Evolutionary conservation across 2,888 invertebrate species (phyloP).

Genomic region (Calliphora vomitoria): DNA sequence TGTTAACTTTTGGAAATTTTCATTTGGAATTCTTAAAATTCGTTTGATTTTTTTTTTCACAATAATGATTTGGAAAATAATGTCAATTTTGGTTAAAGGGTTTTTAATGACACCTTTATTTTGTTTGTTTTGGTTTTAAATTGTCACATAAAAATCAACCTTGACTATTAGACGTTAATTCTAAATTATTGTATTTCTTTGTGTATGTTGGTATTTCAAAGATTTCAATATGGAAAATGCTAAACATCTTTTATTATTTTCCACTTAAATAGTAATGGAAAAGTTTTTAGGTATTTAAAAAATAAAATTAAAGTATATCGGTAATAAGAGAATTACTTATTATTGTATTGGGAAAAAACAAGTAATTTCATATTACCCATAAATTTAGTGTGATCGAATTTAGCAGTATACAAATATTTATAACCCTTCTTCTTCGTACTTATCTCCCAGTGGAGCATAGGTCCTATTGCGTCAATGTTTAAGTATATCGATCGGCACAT

Average conservation of each 20-base stretch:
- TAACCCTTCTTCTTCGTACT: too few species aligned
- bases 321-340: too few species aligned
- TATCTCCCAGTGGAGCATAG: too few species aligned
- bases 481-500: too few species aligned
- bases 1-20: conserved; percentile 45
- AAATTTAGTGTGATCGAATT: too few species aligned
- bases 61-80: conserved; percentile 8
- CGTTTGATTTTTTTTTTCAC: conserved; percentile 2
- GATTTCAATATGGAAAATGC: background rate
- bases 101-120: background rate
- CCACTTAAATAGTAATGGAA: background rate
- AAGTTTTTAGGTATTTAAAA: background rate
- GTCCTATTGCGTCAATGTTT: too few species aligned
- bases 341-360: too few species aligned
- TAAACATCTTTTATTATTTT: background rate
- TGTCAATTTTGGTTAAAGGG: background rate
- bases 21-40: conserved; percentile 34
- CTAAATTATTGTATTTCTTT: conserved; percentile 3
- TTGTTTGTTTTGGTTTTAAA: background rate
- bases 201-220: background rate
- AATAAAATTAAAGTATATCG: background rate
- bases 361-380: too few species aligned
- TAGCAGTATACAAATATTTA: too few species aligned
- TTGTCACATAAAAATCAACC: conserved; percentile 13
- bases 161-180: conserved; percentile 47